phyloP scores from a whole-genome alignment of 2,113 vertebrate species.

The Chaenogobius annularis region DNA sequence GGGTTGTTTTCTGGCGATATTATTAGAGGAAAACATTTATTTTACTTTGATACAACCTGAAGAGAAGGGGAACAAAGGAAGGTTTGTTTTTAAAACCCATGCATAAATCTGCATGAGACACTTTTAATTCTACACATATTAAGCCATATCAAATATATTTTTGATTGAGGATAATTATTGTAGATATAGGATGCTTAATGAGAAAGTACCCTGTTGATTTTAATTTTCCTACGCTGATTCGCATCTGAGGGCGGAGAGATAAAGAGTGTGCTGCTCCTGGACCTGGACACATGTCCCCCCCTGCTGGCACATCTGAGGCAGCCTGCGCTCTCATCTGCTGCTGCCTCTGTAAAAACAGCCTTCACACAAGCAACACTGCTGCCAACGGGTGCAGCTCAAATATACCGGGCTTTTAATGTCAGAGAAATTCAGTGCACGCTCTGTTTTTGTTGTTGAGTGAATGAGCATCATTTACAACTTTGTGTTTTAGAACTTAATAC shows the following conservation, averaged over 20 bases:
- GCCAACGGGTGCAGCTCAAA: neutral
- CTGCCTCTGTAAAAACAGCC: neutral
- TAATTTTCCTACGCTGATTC: neutral
- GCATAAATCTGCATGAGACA: neutral
- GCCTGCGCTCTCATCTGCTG: neutral
- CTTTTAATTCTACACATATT: neutral
- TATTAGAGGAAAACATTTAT: neutral
- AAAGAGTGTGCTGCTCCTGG: conserved; percentile 20
- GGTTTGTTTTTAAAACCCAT: neutral
- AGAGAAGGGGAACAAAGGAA: neutral
- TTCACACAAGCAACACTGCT: neutral
- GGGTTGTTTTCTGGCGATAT: neutral
- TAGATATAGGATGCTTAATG: conserved; percentile 2
- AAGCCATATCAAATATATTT: neutral
- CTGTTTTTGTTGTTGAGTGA: neutral
- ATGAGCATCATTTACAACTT: neutral
- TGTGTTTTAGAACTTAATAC: neutral
- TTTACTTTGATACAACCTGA: neutral
- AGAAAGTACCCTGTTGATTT: conserved; percentile 11
- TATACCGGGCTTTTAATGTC: neutral
- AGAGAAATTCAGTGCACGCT: neutral
- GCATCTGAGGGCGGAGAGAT: neutral
- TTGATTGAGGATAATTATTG: neutral
- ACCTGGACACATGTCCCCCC: conserved; percentile 62
- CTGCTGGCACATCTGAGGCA: conserved; percentile 59